Percentiles rank a stretch among this genome's conserved stretches.
phyloP scores from a whole-genome alignment of 2,888 invertebrate species.

The Pecten maximus region DNA sequence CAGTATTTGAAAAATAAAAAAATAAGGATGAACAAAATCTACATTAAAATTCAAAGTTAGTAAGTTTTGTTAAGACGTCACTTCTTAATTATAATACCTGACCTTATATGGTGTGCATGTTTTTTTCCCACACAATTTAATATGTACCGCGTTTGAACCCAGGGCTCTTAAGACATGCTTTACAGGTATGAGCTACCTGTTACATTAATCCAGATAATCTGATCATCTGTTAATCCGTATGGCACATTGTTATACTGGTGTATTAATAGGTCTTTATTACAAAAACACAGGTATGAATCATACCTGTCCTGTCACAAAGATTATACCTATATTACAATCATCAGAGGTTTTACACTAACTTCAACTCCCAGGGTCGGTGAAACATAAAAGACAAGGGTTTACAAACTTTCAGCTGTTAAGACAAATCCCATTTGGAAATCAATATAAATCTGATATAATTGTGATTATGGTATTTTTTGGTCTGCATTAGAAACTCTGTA shows the following conservation, averaged over 20 bases:
- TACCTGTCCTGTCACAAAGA: not conserved
- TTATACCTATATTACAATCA: not conserved
- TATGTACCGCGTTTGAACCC: not conserved
- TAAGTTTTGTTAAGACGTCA: no score
- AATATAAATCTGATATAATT: not conserved
- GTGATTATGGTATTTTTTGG: not conserved
- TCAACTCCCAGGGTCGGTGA: not conserved
- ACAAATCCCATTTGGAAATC: conserved; percentile 17
- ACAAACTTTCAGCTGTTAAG: not conserved
- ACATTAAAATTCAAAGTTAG: not conserved
- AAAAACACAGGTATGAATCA: conserved; percentile 31
- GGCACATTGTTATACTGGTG: not conserved
- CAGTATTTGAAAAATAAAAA: no score
- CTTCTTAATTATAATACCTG: not conserved
- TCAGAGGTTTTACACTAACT: not conserved
- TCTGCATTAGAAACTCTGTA: not conserved
- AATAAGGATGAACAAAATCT: not conserved
- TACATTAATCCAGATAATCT: not conserved
- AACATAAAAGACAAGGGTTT: not conserved
- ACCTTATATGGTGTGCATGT: conserved; percentile 4
- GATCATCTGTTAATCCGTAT: not conserved
- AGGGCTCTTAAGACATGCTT: not conserved
- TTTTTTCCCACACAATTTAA: conserved; percentile 7
- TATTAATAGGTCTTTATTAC: not conserved
- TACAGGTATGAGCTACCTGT: not conserved